Percentiles rank a stretch among this genome's conserved stretches.
Conservation (phyloP, 1,140 invertebrate genomes). For the Sycophaga agraensis region DNA sequence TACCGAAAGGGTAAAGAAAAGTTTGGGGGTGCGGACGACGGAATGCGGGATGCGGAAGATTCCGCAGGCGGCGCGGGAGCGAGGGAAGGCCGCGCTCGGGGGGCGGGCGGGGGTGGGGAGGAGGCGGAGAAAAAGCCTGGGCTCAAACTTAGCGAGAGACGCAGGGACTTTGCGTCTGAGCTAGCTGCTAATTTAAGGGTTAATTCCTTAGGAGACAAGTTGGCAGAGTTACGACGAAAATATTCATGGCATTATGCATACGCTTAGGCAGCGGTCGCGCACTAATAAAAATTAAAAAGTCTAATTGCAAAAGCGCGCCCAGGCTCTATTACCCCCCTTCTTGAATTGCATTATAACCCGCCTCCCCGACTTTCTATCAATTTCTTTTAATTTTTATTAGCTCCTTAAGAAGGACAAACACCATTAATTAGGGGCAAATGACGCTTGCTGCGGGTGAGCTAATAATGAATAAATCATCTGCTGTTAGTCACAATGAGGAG, state of each 20-base stretch:
- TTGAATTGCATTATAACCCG: constrained; percentile 19
- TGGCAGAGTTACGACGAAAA: constrained; percentile 60
- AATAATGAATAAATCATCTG: too few species aligned
- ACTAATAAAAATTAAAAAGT: constrained; percentile 61
- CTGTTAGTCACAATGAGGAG: too few species aligned
- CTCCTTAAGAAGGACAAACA: neutral
- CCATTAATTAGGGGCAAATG: neutral
- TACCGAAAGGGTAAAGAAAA: constrained; percentile 44
- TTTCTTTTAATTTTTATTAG: constrained; percentile 42
- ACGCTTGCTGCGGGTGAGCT: too few species aligned
- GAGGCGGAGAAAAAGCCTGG: constrained; percentile 30
- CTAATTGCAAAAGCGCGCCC: constrained; percentile 52
- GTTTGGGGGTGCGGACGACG: constrained; percentile 34
- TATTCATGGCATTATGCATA: constrained; percentile 61
- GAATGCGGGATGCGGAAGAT: neutral
- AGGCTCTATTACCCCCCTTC: constrained; percentile 22
- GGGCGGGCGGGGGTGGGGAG: neutral
- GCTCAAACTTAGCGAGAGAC: constrained; percentile 51
- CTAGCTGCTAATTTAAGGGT: constrained; percentile 61
- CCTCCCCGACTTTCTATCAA: constrained; percentile 35
- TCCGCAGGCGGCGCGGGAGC: neutral
- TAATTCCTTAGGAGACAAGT: constrained; percentile 61
- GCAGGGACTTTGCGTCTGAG: constrained; percentile 55
- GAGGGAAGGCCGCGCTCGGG: neutral
- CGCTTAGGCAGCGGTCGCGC: constrained; percentile 50